phyloP scores from a whole-genome alignment of 2,113 vertebrate genomes.

The Phrynosoma platyrhinos region DNA sequence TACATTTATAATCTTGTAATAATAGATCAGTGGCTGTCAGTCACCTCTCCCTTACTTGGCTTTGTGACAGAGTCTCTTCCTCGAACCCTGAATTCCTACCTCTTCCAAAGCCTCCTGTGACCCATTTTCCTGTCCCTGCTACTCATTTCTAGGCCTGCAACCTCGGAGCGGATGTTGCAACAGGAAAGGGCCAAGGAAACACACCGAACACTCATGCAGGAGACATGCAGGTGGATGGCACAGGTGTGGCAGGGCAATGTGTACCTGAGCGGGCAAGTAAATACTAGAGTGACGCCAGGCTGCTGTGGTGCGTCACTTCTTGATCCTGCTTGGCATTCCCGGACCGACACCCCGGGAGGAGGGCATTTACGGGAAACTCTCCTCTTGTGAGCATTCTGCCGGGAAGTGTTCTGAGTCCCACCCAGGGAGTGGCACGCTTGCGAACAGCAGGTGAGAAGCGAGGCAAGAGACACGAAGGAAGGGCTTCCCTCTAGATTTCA shows the following conservation, averaged over 20 bases:
- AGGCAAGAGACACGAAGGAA: background rate
- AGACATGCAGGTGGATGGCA: background rate
- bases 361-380: conserved; percentile 12
- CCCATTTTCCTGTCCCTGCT: background rate
- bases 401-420: background rate
- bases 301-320: background rate
- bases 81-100: background rate
- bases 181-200: background rate
- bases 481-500: background rate
- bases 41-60: background rate
- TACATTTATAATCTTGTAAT: background rate
- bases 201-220: background rate
- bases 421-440: background rate
- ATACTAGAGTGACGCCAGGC: background rate
- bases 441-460: background rate
- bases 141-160: background rate
- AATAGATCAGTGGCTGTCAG: background rate
- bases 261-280: background rate
- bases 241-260: background rate
- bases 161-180: background rate
- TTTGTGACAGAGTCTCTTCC: background rate
- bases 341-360: background rate
- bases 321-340: conserved; percentile 5
- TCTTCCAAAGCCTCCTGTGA: background rate
- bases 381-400: background rate